Percentiles rank a stretch among this genome's conserved stretches.
Evolutionary conservation across 2,113 vertebrate species (phyloP).

Genomic region (Lampris incognitus): DNA sequence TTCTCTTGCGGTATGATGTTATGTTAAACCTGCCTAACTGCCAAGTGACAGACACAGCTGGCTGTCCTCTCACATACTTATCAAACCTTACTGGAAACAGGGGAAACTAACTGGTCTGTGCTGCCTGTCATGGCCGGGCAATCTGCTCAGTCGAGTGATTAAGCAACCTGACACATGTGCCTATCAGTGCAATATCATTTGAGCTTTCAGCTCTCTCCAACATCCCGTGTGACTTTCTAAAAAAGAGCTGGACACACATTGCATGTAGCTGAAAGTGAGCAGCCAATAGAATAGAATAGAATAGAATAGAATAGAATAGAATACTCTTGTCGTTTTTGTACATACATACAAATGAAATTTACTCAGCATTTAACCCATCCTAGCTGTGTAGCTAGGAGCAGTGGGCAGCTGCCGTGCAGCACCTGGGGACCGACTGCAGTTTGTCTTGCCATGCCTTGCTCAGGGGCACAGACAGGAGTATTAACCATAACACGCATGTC

Average conservation of each 20-base stretch:
- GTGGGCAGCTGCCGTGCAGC: too few species aligned
- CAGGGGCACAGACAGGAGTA: too few species aligned
- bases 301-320: too few species aligned
- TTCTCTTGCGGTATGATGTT: background rate
- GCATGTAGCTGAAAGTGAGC: too few species aligned
- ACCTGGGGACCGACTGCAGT: too few species aligned
- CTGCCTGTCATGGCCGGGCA: conserved; percentile 16
- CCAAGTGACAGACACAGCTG: conserved; percentile 55
- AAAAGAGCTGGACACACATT: background rate
- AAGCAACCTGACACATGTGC: conserved; percentile 22
- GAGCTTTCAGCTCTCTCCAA: conserved; percentile 6
- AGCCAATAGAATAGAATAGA: too few species aligned
- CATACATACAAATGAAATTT: too few species aligned
- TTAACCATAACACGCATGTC: too few species aligned
- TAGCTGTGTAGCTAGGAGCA: too few species aligned
- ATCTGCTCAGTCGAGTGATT: conserved; percentile 36
- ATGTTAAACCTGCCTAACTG: conserved; percentile 20
- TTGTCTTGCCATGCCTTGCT: too few species aligned
- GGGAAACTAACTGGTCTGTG: conserved; percentile 18
- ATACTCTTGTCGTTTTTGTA: too few species aligned
- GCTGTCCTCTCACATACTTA: conserved; percentile 27
- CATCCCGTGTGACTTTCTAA: background rate
- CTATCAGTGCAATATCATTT: conserved; percentile 7
- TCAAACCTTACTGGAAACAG: conserved; percentile 22
- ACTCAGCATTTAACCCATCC: too few species aligned